Evolutionary conservation across 2,888 invertebrate genomes (phyloP).

Genomic region (Euclidia mi): DNA sequence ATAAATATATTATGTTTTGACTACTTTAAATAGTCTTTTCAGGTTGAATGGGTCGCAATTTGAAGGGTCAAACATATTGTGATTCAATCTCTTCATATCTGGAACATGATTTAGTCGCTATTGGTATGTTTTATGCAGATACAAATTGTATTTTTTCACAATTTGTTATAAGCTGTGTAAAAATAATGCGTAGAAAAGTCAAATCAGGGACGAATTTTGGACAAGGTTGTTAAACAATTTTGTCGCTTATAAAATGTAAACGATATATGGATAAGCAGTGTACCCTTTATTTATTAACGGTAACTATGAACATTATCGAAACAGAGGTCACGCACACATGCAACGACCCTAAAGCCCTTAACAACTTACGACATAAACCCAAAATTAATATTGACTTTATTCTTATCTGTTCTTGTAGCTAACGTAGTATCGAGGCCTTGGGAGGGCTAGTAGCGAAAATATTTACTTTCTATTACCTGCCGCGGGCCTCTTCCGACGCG

Average conservation of each 20-base stretch:
- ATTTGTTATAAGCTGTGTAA: no score
- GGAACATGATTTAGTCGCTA: no score
- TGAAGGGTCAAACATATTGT: background rate
- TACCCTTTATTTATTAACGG: no score
- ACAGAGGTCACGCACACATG: background rate
- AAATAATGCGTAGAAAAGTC: no score
- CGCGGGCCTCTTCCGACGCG: slow-evolving; percentile 31
- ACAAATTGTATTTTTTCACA: no score
- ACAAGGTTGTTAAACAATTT: no score
- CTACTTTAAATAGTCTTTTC: slow-evolving; percentile 4
- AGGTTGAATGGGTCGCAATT: slow-evolving; percentile 9
- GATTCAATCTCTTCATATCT: background rate
- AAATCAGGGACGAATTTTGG: no score
- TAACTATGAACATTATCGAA: no score
- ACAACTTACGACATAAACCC: slow-evolving; percentile 17
- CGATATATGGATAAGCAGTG: no score
- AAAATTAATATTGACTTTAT: slow-evolving; percentile 41
- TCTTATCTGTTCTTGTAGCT: slow-evolving; percentile 7
- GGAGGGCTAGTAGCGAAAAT: slow-evolving; percentile 60
- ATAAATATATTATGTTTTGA: slow-evolving; percentile 33
- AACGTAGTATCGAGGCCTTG: slow-evolving; percentile 16
- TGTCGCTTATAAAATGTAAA: no score
- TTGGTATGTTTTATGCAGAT: no score
- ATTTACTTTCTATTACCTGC: slow-evolving; percentile 76
- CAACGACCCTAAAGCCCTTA: background rate